phyloP scores from a whole-genome alignment of 2,797 vertebrate species.

The Apodemus agrarius region DNA sequence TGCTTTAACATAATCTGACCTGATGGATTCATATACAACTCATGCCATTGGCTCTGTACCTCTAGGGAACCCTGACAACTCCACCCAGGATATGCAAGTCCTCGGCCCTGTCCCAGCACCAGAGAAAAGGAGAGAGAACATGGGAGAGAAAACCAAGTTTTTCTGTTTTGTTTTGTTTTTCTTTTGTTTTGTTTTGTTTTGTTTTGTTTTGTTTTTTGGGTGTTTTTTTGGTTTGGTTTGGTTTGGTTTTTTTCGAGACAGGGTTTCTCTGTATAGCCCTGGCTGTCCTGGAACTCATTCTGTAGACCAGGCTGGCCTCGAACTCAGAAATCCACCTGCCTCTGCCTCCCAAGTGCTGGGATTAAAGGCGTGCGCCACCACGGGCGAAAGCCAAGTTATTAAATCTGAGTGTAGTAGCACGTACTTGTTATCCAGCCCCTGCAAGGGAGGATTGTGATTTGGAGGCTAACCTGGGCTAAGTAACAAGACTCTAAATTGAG shows the following conservation, averaged over 20 bases:
- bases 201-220: no score
- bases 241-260: no score
- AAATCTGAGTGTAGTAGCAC: neutral
- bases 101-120: neutral
- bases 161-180: no score
- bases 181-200: no score
- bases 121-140: neutral
- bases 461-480: neutral
- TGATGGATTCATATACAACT: neutral
- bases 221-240: no score
- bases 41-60: neutral
- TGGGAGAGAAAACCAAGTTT: neutral
- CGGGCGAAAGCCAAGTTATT: no score
- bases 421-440: neutral
- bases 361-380: no score
- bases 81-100: neutral
- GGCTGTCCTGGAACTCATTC: no score
- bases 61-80: neutral
- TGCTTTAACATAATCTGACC: neutral
- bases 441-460: neutral
- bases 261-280: no score
- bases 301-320: no score
- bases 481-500: neutral
- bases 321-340: no score
- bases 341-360: no score